Base-by-base conservation (phyloP, 2,888 invertebrate genomes). In the Slavum lentiscoides region DNA sequence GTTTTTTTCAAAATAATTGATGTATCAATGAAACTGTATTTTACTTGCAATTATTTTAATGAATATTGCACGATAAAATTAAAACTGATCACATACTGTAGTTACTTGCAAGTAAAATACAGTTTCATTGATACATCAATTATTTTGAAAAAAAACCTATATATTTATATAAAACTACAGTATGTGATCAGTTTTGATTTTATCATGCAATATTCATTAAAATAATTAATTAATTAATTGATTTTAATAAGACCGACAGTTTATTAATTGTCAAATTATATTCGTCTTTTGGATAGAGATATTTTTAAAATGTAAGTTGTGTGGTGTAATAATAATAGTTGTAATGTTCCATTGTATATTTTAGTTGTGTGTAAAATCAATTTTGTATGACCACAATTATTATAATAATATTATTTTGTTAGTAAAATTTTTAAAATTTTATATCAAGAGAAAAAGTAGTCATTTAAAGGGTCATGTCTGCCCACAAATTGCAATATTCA, bases 221-320 rank as follows among this genome's bases (percentile, higher is more conserved):
- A 39, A 72, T 39, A 59, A 39, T 59, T 21, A 58, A 21, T 72
- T n/a, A 39, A 59, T 21, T 19, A n/a, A 59, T 17, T 30, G 30
- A 19, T 61, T 23, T 30, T 13, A 55, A 5, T 69, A 72, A 39
- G 17, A 7, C 37, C 53, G 23, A 39, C 23, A 75, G 66, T 75
- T 55, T 75, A 66, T 75, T 75, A 67, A 67, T 23, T 67, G 43
- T 75, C 19, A 66, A 43, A 17, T 23, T 67, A 74, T 39, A 23
- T 58, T 58, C 43, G 58, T 11, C 5, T 66, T 37, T 5, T 11
- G 11, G 9, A n/a, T 8, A 49, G 4, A 53, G 23, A 19, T 64
- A 43, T 43, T 43, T 43, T 64, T 19, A n/a, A 58, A 70, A 58
- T 58, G 23, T 53, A 11, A 49, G 55, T 7, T 59, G 59, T 21